Evolutionary conservation across 2,888 invertebrate genomes (phyloP).

Genomic region (Euphydryas editha): DNA sequence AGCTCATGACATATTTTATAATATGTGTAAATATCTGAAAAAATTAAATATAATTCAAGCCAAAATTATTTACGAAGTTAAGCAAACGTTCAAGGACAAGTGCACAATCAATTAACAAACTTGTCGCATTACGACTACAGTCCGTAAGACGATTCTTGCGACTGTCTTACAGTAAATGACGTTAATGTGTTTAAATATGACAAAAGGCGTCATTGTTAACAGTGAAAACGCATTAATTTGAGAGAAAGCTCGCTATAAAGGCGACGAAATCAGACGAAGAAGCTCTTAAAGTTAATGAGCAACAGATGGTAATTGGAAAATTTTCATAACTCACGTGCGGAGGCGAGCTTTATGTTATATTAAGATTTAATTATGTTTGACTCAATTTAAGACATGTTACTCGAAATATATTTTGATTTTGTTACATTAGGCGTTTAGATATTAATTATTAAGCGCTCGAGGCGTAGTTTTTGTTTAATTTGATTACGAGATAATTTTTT

Average conservation of each 20-base stretch:
- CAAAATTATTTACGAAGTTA: too few species aligned
- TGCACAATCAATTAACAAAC: too few species aligned
- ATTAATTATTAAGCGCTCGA: neutral
- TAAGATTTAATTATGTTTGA: constrained; percentile 23
- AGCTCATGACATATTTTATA: too few species aligned
- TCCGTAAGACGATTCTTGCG: neutral
- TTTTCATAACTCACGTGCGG: constrained; percentile 36
- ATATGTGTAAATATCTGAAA: too few species aligned
- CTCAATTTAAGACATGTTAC: constrained; percentile 15
- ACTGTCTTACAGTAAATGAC: neutral
- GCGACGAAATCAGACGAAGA: constrained; percentile 35
- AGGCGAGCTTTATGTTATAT: constrained; percentile 18
- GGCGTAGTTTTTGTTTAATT: neutral
- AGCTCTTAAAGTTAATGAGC: constrained; percentile 36
- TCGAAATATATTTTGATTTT: constrained; percentile 3
- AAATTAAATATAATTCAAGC: too few species aligned
- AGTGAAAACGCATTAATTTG: constrained; percentile 40
- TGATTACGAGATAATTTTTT: neutral
- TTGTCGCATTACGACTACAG: neutral
- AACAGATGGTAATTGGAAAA: constrained; percentile 40
- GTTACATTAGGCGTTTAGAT: neutral
- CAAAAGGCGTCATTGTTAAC: constrained; percentile 33
- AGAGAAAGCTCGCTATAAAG: constrained; percentile 27
- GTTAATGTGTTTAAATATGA: constrained; percentile 31
- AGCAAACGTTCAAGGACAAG: too few species aligned